A percentile compares a stretch with the other conserved stretches of the same genome.
phyloP scores from a whole-genome alignment of 2,797 vertebrate genomes.

The Emys orbicularis region DNA sequence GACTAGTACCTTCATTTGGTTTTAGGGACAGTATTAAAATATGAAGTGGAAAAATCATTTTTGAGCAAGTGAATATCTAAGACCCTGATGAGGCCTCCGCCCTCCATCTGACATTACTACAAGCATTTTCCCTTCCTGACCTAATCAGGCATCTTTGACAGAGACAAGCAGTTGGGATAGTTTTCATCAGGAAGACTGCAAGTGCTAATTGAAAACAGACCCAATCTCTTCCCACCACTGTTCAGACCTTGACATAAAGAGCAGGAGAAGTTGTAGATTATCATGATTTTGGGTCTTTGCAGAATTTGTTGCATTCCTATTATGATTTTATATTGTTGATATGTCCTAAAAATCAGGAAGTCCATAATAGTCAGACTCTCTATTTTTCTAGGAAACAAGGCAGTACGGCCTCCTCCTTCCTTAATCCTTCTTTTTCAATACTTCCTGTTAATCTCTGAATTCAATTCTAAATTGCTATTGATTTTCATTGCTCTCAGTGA shows the following conservation, averaged over 20 bases:
- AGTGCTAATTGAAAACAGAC: not conserved
- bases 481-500: not conserved
- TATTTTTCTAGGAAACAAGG: not conserved
- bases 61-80: not conserved
- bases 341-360: not conserved
- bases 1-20: not conserved
- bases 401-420: fast-evolving
- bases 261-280: not conserved
- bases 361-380: not conserved
- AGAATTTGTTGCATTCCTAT: not conserved
- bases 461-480: not conserved
- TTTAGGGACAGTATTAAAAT: not conserved
- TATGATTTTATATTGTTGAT: not conserved
- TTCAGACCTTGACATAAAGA: not conserved
- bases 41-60: not conserved
- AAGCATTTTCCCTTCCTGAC: not conserved
- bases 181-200: not conserved
- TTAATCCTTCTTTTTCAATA: not conserved
- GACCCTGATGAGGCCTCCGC: not conserved
- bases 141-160: not conserved
- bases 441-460: not conserved
- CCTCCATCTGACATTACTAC: not conserved
- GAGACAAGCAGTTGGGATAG: not conserved
- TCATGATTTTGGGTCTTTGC: not conserved
- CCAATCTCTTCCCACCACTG: not conserved